Conservation (phyloP, 2,797 vertebrate species). For the Moxostoma hubbsi region DNA sequence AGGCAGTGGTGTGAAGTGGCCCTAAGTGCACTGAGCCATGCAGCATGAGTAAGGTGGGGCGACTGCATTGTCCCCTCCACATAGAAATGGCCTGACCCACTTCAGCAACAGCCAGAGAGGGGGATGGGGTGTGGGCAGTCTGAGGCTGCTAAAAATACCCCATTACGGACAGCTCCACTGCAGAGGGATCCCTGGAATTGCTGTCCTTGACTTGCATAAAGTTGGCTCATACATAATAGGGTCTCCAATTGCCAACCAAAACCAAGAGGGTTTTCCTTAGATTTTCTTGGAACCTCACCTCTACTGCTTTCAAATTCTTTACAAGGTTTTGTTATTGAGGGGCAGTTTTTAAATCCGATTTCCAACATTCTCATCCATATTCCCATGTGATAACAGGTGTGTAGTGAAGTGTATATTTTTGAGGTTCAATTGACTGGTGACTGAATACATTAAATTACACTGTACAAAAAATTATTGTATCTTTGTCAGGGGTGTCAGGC, state of each 20-base stretch:
- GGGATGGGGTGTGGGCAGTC: constrained; percentile 65
- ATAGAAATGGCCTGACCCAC: constrained; percentile 80
- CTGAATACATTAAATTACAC: constrained; percentile 18
- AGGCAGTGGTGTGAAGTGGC: constrained; percentile 68
- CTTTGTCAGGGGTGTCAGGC: not conserved
- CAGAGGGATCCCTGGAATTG: constrained; percentile 83
- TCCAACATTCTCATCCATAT: not conserved
- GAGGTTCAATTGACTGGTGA: not conserved
- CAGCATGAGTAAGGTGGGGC: constrained; percentile 68
- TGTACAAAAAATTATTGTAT: not conserved
- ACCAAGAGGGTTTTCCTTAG: constrained; percentile 74
- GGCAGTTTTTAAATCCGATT: not conserved
- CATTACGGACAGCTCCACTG: constrained; percentile 72
- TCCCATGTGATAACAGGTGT: not conserved
- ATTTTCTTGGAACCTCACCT: constrained; percentile 17
- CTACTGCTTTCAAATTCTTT: not conserved
- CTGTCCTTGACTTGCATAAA: constrained; percentile 72
- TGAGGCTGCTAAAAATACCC: constrained; percentile 82
- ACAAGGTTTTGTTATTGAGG: not conserved
- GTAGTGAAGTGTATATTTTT: not conserved
- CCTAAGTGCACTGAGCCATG: constrained; percentile 61
- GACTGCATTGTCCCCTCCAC: constrained; percentile 75
- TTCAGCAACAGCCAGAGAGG: constrained; percentile 69
- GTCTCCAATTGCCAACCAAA: constrained; percentile 67
- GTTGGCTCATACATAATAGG: constrained; percentile 69